A percentile compares a stretch with the other conserved stretches of the same genome.
Evolutionary conservation across 2,797 vertebrate genomes (phyloP).

Genomic region (Propithecus perrieri): DNA sequence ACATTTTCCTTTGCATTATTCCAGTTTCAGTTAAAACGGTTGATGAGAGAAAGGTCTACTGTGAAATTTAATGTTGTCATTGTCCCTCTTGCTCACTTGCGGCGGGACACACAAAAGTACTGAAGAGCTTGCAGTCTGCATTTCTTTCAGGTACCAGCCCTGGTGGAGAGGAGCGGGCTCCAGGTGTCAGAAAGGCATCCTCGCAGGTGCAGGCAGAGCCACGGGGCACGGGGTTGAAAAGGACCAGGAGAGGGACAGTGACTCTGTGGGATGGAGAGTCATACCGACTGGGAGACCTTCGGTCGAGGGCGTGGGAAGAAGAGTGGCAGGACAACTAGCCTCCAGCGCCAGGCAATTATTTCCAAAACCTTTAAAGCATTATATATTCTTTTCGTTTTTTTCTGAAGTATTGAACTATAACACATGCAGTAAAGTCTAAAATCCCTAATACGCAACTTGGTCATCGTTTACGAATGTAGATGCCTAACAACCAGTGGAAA

Average conservation of each 20-base stretch:
- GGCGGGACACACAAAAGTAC: neutral
- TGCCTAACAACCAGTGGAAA: too few species aligned
- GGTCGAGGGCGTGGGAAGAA: neutral
- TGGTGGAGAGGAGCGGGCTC: neutral
- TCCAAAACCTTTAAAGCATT: neutral
- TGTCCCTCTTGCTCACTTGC: neutral
- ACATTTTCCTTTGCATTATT: neutral
- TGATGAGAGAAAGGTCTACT: neutral
- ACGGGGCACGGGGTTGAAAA: neutral
- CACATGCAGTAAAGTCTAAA: neutral
- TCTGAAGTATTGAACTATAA: neutral
- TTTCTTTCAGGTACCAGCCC: neutral
- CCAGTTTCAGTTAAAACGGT: neutral
- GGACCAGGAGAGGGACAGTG: neutral
- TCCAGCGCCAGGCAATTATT: neutral
- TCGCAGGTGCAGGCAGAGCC: neutral
- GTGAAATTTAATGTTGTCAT: neutral
- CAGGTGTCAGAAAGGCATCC: neutral
- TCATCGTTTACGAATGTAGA: neutral
- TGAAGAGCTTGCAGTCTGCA: neutral
- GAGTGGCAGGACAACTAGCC: neutral
- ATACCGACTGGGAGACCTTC: neutral
- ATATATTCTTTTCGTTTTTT: neutral
- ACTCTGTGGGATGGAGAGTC: neutral
- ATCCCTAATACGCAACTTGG: neutral